A percentile compares a stretch with the other conserved stretches of the same genome.
These are phyloP conservation scores for Odontamblyopus rebecca DNA, from an alignment of 2,797 vertebrate species.

Conservation along the genomic window DNA sequence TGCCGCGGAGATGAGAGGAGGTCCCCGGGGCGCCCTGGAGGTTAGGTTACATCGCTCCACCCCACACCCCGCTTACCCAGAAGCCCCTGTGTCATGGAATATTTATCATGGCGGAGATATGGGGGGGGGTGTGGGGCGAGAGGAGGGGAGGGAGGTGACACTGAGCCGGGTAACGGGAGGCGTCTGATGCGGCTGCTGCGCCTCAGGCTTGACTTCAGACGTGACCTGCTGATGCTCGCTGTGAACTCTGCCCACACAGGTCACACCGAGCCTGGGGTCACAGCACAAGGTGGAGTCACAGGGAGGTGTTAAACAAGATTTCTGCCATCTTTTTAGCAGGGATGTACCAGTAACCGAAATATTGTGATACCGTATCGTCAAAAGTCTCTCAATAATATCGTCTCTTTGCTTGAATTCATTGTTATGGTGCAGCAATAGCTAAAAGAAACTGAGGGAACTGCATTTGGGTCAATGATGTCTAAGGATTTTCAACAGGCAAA, in stretches of 20 bases:
- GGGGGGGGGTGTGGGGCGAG: background rate
- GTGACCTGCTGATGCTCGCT: background rate
- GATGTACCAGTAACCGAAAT: too few species aligned
- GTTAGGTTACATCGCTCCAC: background rate
- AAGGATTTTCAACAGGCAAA: too few species aligned
- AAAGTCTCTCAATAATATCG: too few species aligned
- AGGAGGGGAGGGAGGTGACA: background rate
- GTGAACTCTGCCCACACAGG: background rate
- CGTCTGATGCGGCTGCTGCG: background rate
- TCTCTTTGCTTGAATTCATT: too few species aligned
- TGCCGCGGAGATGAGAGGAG: background rate
- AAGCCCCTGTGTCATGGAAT: slow-evolving; percentile 5
- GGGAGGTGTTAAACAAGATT: background rate
- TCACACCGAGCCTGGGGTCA: background rate
- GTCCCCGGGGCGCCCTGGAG: background rate
- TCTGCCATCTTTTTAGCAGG: background rate
- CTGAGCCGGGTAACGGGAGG: background rate
- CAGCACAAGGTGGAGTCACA: background rate
- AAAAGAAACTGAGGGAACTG: too few species aligned
- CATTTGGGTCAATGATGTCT: too few species aligned
- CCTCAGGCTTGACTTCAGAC: background rate
- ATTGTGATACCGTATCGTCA: too few species aligned
- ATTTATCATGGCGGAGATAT: background rate
- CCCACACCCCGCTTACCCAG: background rate
- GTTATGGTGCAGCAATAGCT: too few species aligned